Percentiles rank a stretch among this genome's conserved stretches.
phyloP scores from a whole-genome alignment of 2,888 invertebrate genomes.

The Tigriopus californicus region DNA sequence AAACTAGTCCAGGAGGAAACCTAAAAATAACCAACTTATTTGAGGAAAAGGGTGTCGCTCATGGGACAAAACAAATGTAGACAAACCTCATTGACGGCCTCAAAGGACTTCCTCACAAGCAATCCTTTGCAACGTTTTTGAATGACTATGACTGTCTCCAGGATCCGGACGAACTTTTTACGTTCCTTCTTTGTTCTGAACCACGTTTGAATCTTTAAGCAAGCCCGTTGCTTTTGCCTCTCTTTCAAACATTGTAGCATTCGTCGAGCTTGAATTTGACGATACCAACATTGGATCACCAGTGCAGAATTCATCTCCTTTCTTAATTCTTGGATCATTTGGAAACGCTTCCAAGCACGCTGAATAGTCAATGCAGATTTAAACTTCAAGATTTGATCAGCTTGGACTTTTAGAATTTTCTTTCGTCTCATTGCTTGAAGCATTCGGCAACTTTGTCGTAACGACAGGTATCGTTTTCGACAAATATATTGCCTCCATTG shows the following conservation, averaged over 20 bases:
- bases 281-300: too few species aligned
- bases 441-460: not conserved
- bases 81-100: too few species aligned
- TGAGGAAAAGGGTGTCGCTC: too few species aligned
- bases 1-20: too few species aligned
- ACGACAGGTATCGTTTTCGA: slow-evolving; percentile 1
- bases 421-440: not conserved
- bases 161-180: not conserved
- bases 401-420: not conserved
- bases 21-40: too few species aligned
- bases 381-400: not conserved
- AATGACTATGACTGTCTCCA: not conserved
- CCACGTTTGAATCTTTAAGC: not conserved
- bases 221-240: not conserved
- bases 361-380: not conserved
- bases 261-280: too few species aligned
- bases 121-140: not conserved
- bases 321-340: too few species aligned
- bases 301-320: too few species aligned
- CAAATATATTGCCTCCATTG: slow-evolving; percentile 18
- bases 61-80: too few species aligned
- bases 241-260: too few species aligned
- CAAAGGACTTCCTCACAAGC: too few species aligned
- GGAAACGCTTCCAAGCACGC: too few species aligned
- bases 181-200: not conserved